phyloP scores from a whole-genome alignment of 2,797 vertebrate species.

The Parauchenoglanis punctatus region DNA sequence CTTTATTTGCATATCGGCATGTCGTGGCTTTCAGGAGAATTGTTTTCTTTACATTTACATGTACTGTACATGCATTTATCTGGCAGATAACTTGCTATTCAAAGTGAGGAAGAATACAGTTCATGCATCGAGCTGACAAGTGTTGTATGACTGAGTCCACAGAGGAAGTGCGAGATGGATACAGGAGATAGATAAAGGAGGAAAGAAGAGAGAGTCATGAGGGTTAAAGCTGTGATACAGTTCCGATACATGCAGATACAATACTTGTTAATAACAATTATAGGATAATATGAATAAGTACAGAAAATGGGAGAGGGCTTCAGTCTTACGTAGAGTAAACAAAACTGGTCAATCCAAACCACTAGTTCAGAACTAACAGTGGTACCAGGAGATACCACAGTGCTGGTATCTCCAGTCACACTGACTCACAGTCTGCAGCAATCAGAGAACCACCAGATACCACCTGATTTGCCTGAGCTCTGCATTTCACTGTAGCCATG shows the following conservation, averaged over 20 bases:
- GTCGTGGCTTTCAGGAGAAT: neutral
- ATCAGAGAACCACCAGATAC: neutral
- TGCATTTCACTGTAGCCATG: neutral
- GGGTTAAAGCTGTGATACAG: neutral
- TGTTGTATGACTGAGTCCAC: neutral
- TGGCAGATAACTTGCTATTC: slow-evolving; percentile 16
- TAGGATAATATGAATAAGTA: neutral
- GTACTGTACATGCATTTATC: neutral
- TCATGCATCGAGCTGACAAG: neutral
- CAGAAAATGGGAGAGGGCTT: neutral
- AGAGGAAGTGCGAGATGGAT: slow-evolving; percentile 1
- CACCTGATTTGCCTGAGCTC: neutral
- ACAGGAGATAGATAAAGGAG: neutral
- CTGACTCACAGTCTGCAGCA: neutral
- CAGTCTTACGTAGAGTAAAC: neutral
- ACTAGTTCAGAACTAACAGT: neutral
- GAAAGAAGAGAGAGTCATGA: neutral
- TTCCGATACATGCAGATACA: neutral
- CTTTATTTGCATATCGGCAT: slow-evolving; percentile 4
- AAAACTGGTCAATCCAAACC: neutral
- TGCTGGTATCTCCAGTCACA: neutral
- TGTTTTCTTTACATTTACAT: neutral
- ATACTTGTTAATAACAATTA: neutral
- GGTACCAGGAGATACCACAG: neutral
- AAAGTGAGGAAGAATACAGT: neutral